A percentile compares a stretch with the other conserved stretches of the same genome.
Conservation (phyloP, 2,888 invertebrate species). For the Cephus sareptanus region DNA sequence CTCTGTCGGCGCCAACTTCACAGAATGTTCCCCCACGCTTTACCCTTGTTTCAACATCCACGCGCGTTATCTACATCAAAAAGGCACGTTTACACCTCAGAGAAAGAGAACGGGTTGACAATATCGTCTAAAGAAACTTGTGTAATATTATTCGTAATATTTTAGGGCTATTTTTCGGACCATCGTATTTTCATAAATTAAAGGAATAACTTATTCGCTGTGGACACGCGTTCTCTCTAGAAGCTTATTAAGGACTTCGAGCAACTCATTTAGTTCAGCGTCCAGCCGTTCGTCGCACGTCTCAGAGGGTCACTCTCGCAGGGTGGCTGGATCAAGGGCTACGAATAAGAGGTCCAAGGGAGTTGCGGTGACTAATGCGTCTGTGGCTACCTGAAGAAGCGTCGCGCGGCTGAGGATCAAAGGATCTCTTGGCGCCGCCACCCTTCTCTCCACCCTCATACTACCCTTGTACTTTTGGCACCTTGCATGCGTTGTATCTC, state of each 20-base stretch:
- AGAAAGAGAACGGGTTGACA: too few relatives aligned
- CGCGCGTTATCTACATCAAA: too few relatives aligned
- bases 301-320: conserved; percentile 2
- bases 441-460: neutral
- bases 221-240: conserved; percentile 54
- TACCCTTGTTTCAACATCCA: too few relatives aligned
- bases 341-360: conserved; percentile 30
- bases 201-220: conserved; percentile 18
- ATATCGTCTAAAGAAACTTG: too few relatives aligned
- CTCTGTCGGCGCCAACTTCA: conserved; percentile 55
- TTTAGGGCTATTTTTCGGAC: too few relatives aligned
- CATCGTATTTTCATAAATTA: too few relatives aligned
- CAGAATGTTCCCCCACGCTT: conserved; percentile 10
- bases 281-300: conserved; percentile 20
- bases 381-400: conserved; percentile 65
- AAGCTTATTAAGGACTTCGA: conserved; percentile 58
- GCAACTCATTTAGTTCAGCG: conserved; percentile 60
- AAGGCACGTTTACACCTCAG: too few relatives aligned
- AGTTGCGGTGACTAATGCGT: conserved; percentile 65
- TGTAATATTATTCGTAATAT: too few relatives aligned
- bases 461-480: too few relatives aligned
- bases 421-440: conserved; percentile 64
- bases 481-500: too few relatives aligned
- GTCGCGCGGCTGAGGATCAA: conserved; percentile 60
- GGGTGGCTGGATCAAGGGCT: conserved; percentile 19